phyloP scores from a whole-genome alignment of 2,888 invertebrate species.

The Drosophila koepferae region DNA sequence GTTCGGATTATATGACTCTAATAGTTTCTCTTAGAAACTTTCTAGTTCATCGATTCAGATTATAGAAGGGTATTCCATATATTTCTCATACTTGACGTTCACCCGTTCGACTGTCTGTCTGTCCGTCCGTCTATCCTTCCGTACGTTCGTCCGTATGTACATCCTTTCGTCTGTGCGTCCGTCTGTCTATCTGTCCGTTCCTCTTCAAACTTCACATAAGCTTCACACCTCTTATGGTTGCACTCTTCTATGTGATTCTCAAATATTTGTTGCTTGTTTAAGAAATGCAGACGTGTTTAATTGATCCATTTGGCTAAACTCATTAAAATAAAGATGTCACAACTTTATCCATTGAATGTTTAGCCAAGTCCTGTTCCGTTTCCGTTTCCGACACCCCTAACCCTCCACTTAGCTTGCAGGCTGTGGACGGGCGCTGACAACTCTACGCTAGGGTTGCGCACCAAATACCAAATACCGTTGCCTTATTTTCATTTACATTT shows the following conservation, averaged over 20 bases:
- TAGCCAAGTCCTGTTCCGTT: slow-evolving; percentile 27
- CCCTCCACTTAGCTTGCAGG: not conserved
- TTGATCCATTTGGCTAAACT: slow-evolving; percentile 15
- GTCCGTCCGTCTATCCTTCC: not conserved
- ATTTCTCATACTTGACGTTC: too few species aligned
- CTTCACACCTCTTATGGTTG: not conserved
- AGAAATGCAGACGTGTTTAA: not conserved
- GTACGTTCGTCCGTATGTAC: not conserved
- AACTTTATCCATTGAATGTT: slow-evolving; percentile 26
- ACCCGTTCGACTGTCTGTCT: not conserved
- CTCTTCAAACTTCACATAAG: too few species aligned
- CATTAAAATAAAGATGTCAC: slow-evolving; percentile 7
- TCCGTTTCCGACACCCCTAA: slow-evolving; percentile 11
- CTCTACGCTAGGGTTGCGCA: slow-evolving; percentile 9
- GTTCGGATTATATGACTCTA: not conserved
- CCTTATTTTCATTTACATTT: slow-evolving; percentile 45
- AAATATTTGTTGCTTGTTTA: not conserved
- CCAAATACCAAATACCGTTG: slow-evolving; percentile 38
- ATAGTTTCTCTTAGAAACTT: too few species aligned
- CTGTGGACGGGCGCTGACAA: slow-evolving; percentile 26
- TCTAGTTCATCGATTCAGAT: not conserved
- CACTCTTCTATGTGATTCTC: slow-evolving; percentile 3
- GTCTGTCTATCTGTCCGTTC: too few species aligned
- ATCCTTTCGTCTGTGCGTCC: not conserved
- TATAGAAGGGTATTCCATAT: not conserved